Evolutionary conservation across 2,888 invertebrate species (phyloP).

Genomic region (Leucozona laternaria): DNA sequence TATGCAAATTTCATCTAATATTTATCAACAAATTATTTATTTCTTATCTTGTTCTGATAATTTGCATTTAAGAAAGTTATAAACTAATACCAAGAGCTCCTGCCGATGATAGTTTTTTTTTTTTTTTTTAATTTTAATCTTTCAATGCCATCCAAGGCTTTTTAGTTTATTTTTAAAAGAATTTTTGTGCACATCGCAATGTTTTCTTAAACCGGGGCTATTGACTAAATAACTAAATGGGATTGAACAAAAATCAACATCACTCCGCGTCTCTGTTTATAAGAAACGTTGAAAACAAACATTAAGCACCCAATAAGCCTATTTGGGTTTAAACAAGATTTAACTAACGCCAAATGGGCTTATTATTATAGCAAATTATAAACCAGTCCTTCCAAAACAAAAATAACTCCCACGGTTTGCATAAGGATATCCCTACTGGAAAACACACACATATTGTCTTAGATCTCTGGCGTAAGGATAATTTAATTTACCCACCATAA

Average conservation of each 20-base stretch:
- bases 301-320: conserved; percentile 50
- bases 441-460: conserved; percentile 7
- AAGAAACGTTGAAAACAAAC: neutral
- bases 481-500: conserved; percentile 70
- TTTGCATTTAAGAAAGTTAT: too few species aligned
- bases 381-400: conserved; percentile 37
- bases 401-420: neutral
- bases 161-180: neutral
- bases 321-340: conserved; percentile 16
- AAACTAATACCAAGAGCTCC: too few species aligned
- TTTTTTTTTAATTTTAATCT: too few species aligned
- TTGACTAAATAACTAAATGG: neutral
- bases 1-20: too few species aligned
- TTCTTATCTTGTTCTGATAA: too few species aligned
- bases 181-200: neutral
- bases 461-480: conserved; percentile 40
- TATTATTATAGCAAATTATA: conserved; percentile 49
- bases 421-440: conserved; percentile 28
- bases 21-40: too few species aligned
- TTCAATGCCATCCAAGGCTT: too few species aligned
- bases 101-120: too few species aligned
- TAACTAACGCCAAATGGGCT: conserved; percentile 49
- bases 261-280: conserved; percentile 2
- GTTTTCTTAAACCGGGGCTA: neutral
- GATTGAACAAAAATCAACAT: neutral